These are phyloP conservation scores for Melanaphis sacchari DNA, from an alignment of 1,140 invertebrate genomes.

Conservation along the genomic window DNA sequence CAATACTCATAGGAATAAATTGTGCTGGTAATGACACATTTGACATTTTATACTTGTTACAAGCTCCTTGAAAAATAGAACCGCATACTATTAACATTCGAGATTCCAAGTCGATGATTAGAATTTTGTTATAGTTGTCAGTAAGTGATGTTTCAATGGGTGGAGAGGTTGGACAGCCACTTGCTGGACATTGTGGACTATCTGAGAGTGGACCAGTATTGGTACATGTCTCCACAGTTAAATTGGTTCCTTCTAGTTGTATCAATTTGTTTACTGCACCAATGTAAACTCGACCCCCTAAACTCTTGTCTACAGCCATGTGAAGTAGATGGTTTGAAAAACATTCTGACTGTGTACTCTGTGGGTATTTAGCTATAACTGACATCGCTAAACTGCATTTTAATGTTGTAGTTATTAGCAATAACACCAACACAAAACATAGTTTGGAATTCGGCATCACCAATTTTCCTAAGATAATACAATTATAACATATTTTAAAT, in stretches of 20 bases:
- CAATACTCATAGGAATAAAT: conserved; percentile 80
- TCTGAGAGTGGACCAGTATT: conserved; percentile 77
- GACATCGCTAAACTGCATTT: conserved; percentile 50
- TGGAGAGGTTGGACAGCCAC: conserved; percentile 72
- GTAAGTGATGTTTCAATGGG: conserved; percentile 74
- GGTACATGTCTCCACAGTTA: conserved; percentile 65
- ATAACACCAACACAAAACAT: conserved; percentile 39
- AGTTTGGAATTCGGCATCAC: conserved; percentile 43
- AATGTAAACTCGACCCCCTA: conserved; percentile 67
- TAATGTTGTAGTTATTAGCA: conserved; percentile 41
- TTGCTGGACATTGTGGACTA: conserved; percentile 86
- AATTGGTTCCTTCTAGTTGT: conserved; percentile 65
- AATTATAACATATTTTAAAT: neutral
- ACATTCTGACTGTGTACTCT: conserved; percentile 33
- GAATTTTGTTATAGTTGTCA: conserved; percentile 90
- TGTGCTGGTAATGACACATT: conserved; percentile 80
- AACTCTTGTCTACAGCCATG: conserved; percentile 66
- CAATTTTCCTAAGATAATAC: conserved; percentile 29
- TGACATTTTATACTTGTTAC: conserved; percentile 81
- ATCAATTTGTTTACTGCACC: conserved; percentile 70
- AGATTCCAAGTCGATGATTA: conserved; percentile 84
- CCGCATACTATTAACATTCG: conserved; percentile 86
- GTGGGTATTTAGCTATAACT: conserved; percentile 49
- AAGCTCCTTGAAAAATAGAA: conserved; percentile 86
- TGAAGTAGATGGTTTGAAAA: conserved; percentile 62